Evolutionary conservation across 2,888 invertebrate genomes (phyloP), one percentile per base, ranked within the genome.

Genomic region (Orthosia incerta): DNA sequence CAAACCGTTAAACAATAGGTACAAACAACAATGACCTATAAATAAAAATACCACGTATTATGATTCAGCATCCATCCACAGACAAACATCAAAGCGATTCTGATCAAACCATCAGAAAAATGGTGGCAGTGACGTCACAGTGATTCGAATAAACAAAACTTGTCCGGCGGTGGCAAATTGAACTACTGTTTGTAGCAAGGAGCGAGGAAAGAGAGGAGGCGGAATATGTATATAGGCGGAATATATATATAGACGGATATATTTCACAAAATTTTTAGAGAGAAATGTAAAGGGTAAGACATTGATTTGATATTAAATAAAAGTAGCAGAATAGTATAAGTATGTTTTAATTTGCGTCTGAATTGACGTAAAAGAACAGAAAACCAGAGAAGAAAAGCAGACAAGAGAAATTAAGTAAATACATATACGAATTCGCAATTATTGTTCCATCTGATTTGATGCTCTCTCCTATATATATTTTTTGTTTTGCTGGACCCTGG

Each of bases 131-230:
- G 86, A 82, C 85, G 77, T 74, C 83, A 83, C 59, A 48, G 60
- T 68, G 69, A 70, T 57, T 61, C 66, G 53, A 78, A 77, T 85
- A 85, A 86, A 85, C 80, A 74, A 85, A 79, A 84, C 65, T 80
- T 78, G 65, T 78, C 75, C 57, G 53, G 31, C 71, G 55, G 83
- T 71, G 70, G 74, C 71, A 82, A 73, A 85, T 76, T 77, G 73
- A 73, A 73, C 62, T 26, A 70, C 56, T 59, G 68, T 69, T 62
- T 63, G 68, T 62, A n/a, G 74, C 20, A 48, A 31, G 64, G 55
- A 18, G 7, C 69, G 75, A 69, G 75, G 20, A 55, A 74, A 15
- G 51, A 65, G 65, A 55, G 61, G 31, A 18, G 26, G 73, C 83
- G 79, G n/a, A 7, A 4, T 20, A n/a, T 39, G 45, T 12, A 46